These are phyloP conservation scores for Taurulus bubalis DNA, from an alignment of 2,113 vertebrate species.

Conservation along the genomic window DNA sequence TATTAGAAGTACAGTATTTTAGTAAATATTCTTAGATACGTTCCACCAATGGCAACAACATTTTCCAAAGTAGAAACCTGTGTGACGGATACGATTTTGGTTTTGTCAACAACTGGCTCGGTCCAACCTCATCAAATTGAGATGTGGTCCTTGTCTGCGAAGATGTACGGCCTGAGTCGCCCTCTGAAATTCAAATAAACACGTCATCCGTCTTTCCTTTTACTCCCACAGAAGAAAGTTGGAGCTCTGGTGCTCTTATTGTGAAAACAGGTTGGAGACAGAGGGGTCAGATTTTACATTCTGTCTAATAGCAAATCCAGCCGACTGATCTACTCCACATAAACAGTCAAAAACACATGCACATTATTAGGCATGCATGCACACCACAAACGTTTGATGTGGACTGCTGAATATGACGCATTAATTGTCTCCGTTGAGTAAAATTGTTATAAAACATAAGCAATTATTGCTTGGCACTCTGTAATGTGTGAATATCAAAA, in stretches of 20 bases:
- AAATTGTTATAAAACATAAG: not conserved
- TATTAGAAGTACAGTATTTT: not conserved
- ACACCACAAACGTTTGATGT: not conserved
- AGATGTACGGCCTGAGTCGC: not conserved
- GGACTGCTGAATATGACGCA: not conserved
- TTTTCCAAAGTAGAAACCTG: not conserved
- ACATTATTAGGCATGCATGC: constrained; percentile 13
- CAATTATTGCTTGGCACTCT: not conserved
- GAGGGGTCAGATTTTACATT: constrained; percentile 65
- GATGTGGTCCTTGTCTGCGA: not conserved
- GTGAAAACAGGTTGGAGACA: constrained; percentile 68
- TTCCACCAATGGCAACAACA: not conserved
- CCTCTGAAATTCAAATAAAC: not conserved
- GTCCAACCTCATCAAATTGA: not conserved
- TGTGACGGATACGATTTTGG: not conserved
- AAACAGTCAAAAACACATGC: constrained; percentile 49
- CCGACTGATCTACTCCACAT: constrained; percentile 63
- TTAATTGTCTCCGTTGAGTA: not conserved
- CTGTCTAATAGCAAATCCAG: constrained; percentile 74
- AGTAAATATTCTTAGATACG: not conserved
- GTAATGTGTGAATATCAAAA: not conserved
- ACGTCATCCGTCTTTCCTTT: constrained; percentile 15
- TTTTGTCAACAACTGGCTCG: not conserved
- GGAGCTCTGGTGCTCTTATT: constrained; percentile 29
- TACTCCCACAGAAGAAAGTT: constrained; percentile 19